Base-by-base conservation (phyloP, 2,113 vertebrate genomes). In the Apteryx owenii region DNA sequence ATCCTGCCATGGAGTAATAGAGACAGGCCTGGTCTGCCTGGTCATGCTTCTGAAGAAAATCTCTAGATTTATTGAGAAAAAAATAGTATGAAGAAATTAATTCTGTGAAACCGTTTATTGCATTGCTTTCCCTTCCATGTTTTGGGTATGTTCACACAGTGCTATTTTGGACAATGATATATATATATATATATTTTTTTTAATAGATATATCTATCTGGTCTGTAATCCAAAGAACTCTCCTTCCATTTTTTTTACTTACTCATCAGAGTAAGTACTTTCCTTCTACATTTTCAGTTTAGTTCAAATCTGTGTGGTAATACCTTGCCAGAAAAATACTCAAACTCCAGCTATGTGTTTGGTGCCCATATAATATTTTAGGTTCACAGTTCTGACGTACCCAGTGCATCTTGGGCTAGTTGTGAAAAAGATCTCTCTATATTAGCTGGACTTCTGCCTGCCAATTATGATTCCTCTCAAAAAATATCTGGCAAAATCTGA, bases 341-440 rank as follows among this genome's bases (percentile, higher is more conserved):
- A 2, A 58, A n/a, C 6, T 18, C 68, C n/a, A 72, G 0, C 48
- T 76, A 46, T 17, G 3, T 66, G 17, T 61, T 8, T 56, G 28
- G 16, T 65, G 18, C 7, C 10, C 16, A 10, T 81, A 5, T 17
- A 48, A 8, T 36, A 60, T 2, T 6, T 5, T 3, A 0, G 46
- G 36, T 9, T 76, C 10, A n/a, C 5, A 17, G 2, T 65, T 66
- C 28, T 46, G 21, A 81, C 81, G 31, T 73, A 70, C 7, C 7
- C 1, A 31, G 1, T 38, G 23, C 3, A 22, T 19, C 19, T 81
- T 87, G 68, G 28, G 10, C 36, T 84, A 14, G 7, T 31, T 36
- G 36, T 33, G 42, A 11, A 73, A 12, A 71, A 36, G 5, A 7
- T 19, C 4, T 40, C 19, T n/a, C 69, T 51, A 15, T 51, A n/a